Evolutionary conservation across 2,888 invertebrate species (phyloP).

Genomic region (Tenthredo livida): DNA sequence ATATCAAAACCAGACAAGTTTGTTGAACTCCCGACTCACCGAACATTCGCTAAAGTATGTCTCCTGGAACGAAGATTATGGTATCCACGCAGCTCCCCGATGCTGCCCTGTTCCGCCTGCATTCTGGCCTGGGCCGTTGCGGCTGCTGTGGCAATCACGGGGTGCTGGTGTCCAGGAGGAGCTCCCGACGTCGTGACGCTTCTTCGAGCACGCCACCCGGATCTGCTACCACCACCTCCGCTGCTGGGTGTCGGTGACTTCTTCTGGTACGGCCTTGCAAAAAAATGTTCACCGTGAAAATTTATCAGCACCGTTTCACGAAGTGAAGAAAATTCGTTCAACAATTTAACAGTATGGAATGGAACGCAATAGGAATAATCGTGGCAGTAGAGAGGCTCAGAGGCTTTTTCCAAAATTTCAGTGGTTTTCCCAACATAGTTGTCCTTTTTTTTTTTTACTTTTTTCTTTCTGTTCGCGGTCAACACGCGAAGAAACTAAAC

Average conservation of each 20-base stretch:
- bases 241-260: conserved; percentile 76
- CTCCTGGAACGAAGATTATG: conserved; percentile 93
- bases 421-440: background rate
- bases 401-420: background rate
- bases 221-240: conserved; percentile 69
- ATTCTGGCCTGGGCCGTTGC: conserved; percentile 83
- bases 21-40: conserved; percentile 83
- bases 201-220: conserved; percentile 75
- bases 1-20: background rate
- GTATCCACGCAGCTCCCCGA: conserved; percentile 93
- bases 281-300: background rate
- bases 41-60: conserved; percentile 95
- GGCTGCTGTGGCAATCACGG: conserved; percentile 76
- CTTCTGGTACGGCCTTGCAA: conserved; percentile 75
- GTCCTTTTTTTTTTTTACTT: background rate
- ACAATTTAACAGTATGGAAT: background rate
- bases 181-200: conserved; percentile 76
- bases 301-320: background rate
- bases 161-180: conserved; percentile 73
- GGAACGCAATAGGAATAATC: background rate
- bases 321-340: background rate
- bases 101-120: conserved; percentile 96
- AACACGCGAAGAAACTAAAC: background rate
- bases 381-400: background rate
- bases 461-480: background rate